These are phyloP conservation scores for Pteronura brasiliensis DNA, from an alignment of 2,113 vertebrate species.

Conservation along the genomic window DNA sequence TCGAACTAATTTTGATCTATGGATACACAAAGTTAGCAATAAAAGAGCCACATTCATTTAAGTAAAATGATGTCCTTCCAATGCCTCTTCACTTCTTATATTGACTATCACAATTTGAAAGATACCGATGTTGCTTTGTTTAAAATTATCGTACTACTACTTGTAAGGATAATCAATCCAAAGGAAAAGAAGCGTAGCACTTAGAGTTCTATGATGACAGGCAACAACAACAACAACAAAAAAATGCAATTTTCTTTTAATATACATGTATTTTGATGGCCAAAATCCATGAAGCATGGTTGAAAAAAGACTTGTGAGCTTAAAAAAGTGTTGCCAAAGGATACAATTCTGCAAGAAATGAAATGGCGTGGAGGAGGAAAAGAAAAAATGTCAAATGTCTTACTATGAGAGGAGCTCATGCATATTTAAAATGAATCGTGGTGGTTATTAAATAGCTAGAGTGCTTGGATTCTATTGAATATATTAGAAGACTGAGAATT, in stretches of 20 bases:
- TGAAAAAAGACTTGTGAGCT: not conserved
- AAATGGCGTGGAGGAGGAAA: not conserved
- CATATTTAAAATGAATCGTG: not conserved
- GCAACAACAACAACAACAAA: not conserved
- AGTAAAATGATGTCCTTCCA: not conserved
- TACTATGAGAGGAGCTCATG: not conserved
- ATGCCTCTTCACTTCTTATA: not conserved
- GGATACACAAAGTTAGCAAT: not conserved
- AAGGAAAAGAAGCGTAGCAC: not conserved
- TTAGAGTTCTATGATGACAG: not conserved
- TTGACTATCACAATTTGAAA: not conserved
- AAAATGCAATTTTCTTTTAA: not conserved
- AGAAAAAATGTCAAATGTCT: not conserved
- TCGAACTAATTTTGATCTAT: not conserved
- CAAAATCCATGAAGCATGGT: not conserved
- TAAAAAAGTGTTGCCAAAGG: not conserved
- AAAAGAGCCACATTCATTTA: not conserved
- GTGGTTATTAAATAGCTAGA: not conserved
- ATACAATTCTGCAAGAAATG: not conserved
- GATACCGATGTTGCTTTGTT: not conserved
- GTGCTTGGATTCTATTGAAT: not conserved
- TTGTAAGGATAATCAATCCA: not conserved
- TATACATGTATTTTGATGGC: not conserved
- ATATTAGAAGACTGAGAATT: not conserved
- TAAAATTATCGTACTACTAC: not conserved